Conservation (phyloP, 1,140 invertebrate genomes). For the Megalonaias nervosa region DNA sequence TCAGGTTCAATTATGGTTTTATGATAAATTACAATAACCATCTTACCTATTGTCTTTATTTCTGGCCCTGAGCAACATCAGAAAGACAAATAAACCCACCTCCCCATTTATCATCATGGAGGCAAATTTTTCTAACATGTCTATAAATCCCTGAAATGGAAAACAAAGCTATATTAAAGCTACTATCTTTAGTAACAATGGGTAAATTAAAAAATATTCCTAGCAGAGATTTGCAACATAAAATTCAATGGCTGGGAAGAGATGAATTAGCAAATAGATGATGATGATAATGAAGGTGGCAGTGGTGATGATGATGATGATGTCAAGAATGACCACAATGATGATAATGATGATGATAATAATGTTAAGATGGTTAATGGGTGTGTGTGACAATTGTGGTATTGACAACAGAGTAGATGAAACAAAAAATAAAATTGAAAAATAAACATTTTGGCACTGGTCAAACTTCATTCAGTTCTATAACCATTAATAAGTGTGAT, state of each 20-base stretch:
- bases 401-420: no score
- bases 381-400: no score
- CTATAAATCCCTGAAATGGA: constrained; percentile 56
- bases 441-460: no score
- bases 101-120: constrained; percentile 60
- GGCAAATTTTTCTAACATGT: constrained; percentile 61
- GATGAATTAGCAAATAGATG: background rate
- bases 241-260: background rate
- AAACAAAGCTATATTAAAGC: background rate
- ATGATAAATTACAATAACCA: background rate
- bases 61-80: constrained; percentile 51
- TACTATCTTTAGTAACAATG: background rate
- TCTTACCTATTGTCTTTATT: constrained; percentile 41
- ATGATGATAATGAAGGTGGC: no score
- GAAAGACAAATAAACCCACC: constrained; percentile 55
- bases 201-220: background rate
- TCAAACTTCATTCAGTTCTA: no score
- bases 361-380: no score
- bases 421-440: no score
- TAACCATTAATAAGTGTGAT: no score
- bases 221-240: background rate
- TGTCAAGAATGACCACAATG: no score
- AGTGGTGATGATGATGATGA: no score
- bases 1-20: background rate
- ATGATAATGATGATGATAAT: no score